Conservation (phyloP, 1,140 invertebrate species). For the Drosophila aff. region DNA sequence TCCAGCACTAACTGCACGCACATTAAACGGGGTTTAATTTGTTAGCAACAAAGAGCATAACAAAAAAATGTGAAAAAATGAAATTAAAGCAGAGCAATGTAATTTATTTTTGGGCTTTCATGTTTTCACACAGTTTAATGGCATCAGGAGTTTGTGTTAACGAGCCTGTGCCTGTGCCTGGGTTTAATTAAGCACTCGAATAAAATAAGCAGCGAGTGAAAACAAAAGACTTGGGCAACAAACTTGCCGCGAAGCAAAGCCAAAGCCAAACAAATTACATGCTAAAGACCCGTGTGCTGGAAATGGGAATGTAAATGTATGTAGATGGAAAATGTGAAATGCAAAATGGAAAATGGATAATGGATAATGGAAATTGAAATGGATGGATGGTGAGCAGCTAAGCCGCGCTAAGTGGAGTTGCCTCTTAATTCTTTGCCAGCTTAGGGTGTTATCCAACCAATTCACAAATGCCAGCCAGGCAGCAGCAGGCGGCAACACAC, state of each 20-base stretch:
- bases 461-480: constrained; percentile 13
- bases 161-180: constrained; percentile 60
- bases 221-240: constrained; percentile 79
- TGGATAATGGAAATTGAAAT: constrained; percentile 12
- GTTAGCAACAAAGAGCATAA: constrained; percentile 3
- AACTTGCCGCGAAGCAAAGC: constrained; percentile 54
- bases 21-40: constrained; percentile 75
- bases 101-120: constrained; percentile 64
- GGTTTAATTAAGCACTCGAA: constrained; percentile 73
- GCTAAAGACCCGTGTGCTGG: constrained; percentile 26
- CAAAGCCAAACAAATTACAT: constrained; percentile 58
- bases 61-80: constrained; percentile 16
- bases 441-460: constrained; percentile 35
- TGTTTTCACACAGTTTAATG: constrained; percentile 62
- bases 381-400: constrained; percentile 16
- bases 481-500: constrained; percentile 5
- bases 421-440: constrained; percentile 29
- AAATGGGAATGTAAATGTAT: constrained; percentile 18
- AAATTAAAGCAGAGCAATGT: constrained; percentile 67
- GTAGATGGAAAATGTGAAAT: constrained; percentile 9
- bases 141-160: constrained; percentile 53
- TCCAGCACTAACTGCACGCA: constrained; percentile 62
- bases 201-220: constrained; percentile 59
- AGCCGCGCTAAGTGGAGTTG: constrained; percentile 24
- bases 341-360: constrained; percentile 12